Evolutionary conservation across 2,113 vertebrate genomes (phyloP), one percentile per base, ranked within the genome.

Genomic region (Psophia crepitans): DNA sequence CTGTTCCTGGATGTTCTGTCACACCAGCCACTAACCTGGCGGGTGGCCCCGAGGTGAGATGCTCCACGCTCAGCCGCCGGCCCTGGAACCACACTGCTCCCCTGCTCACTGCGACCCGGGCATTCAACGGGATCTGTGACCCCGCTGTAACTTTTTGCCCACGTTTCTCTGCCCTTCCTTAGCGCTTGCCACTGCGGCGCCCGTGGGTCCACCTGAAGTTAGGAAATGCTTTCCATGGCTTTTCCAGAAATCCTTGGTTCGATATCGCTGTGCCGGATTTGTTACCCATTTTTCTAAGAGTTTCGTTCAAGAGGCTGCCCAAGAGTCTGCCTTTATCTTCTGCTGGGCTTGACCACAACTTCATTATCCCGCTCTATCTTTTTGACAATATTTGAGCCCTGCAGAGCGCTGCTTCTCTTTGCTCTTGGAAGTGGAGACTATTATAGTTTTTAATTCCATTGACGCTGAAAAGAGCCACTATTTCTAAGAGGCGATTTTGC

Each of bases 141-240:
- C 63, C 0, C 0, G 1, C 15, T 4, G 43, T 3, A 2, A 66
- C 6, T 33, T 54, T 23, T 8, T 23, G n/a, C 39, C 14, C 3
- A 0, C 0, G 7, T 75, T 68, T 54, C 60, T 56, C 33, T 46
- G 33, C 57, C 8, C 57, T 18, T 30, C 19, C 0, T 18, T 5
- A 4, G 12, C 1, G 8, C 16, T 4, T 2, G 2, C 11, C 6
- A 1, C n/a, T 7, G 27, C 17, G 12, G 44, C 2, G 1, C 43
- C 8, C 39, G 5, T 5, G 17, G n/a, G 15, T 33, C 61, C 53
- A 20, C 51, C 41, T 14, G 28, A n/a, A 27, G n/a, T 17, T 2
- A 17, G 35, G 23, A 58, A 70, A 27, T 0, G 0, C 5, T 61
- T n/a, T 24, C 63, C 6, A 1, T 6, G 1, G 0, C 54, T 82